A percentile compares a stretch with the other conserved stretches of the same genome.
Conservation (phyloP, 1,140 invertebrate genomes). For the Drosophila subpulchrella region DNA sequence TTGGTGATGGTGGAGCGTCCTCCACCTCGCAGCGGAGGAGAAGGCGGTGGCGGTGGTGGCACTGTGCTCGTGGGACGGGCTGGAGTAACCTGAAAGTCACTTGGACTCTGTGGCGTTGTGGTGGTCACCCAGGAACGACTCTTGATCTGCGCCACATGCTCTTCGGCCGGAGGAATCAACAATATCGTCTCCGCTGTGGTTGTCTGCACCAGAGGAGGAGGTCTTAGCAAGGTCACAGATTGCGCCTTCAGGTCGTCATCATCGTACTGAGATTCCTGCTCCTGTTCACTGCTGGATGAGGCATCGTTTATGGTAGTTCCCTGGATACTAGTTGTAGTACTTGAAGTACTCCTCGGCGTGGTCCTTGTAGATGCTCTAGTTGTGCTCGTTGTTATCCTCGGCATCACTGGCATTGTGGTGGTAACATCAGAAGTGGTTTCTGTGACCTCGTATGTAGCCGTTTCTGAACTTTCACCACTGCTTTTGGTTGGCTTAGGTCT, state of each 20-base stretch:
- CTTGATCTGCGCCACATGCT: conserved; percentile 77
- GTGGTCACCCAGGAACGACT: conserved; percentile 72
- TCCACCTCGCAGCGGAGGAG: conserved; percentile 27
- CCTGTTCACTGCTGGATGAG: conserved; percentile 25
- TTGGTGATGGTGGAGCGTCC: conserved; percentile 88
- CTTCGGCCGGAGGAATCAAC: conserved; percentile 78
- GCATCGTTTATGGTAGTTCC: conserved; percentile 2
- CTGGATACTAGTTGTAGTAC: conserved; percentile 13
- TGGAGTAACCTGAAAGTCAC: conserved; percentile 35
- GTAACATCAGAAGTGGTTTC: conserved; percentile 56
- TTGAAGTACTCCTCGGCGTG: conserved; percentile 16
- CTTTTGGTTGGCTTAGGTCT: conserved; percentile 43
- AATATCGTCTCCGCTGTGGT: conserved; percentile 82
- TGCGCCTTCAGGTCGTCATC: conserved; percentile 78
- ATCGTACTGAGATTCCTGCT: conserved; percentile 58
- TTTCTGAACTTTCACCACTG: conserved; percentile 51
- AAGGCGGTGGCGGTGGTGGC: conserved; percentile 20
- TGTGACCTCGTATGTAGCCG: conserved; percentile 73
- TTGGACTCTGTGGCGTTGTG: conserved; percentile 31
- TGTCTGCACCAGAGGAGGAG: conserved; percentile 61
- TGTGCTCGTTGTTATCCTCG: conserved; percentile 30
- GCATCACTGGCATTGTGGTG: conserved; percentile 46
- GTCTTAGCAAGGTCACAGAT: conserved; percentile 69
- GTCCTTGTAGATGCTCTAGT: conserved; percentile 33
- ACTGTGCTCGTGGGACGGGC: conserved; percentile 17